Evolutionary conservation across 2,113 vertebrate species (phyloP).

Genomic region (Mustela lutreola): DNA sequence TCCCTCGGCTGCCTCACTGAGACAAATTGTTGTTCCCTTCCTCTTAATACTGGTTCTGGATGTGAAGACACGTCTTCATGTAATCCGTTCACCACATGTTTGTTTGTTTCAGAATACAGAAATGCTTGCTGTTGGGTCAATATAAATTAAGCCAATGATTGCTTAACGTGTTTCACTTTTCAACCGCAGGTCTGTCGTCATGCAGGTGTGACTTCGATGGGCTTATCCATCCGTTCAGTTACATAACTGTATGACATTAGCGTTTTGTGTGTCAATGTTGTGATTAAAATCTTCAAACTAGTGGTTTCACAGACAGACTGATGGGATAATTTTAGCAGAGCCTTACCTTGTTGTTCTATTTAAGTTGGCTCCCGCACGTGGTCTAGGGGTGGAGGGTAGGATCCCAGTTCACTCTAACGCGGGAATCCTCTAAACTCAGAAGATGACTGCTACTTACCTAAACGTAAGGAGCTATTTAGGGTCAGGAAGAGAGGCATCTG

Average conservation of each 20-base stretch:
- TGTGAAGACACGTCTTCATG: not conserved
- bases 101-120: not conserved
- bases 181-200: not conserved
- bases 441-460: not conserved
- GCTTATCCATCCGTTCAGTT: not conserved
- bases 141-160: not conserved
- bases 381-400: not conserved
- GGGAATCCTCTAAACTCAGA: slow-evolving; percentile 12
- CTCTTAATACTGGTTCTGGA: not conserved
- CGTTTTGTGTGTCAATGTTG: slow-evolving; percentile 43
- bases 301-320: not conserved
- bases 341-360: slow-evolving; percentile 9
- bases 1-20: not conserved
- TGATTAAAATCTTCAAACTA: slow-evolving; percentile 48
- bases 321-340: slow-evolving; percentile 40
- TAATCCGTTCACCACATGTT: not conserved
- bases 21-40: not conserved
- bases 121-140: not conserved
- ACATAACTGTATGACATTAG: slow-evolving; percentile 42
- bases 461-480: not conserved
- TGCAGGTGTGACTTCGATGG: not conserved
- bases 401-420: not conserved
- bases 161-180: slow-evolving; percentile 5
- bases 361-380: not conserved
- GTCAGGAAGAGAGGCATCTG: not conserved